Evolutionary conservation across 2,888 invertebrate species (phyloP).

Genomic region (Caenorhabditis imperialis): DNA sequence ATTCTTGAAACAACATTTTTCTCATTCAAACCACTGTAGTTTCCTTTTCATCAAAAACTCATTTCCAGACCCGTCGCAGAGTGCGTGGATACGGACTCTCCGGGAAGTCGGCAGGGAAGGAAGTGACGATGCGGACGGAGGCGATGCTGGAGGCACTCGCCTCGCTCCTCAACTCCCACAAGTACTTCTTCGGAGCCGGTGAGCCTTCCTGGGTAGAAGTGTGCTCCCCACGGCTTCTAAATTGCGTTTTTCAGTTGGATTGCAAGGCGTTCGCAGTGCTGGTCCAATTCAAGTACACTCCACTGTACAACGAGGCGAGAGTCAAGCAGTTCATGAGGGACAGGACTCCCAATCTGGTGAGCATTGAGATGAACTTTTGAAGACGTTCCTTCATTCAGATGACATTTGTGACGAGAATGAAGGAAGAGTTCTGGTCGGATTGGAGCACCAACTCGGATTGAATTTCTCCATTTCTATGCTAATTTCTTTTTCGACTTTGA

Average conservation of each 20-base stretch:
- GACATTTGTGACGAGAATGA: conserved; percentile 55
- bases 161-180: conserved; percentile 31
- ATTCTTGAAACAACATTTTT: too few relatives aligned
- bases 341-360: conserved; percentile 46
- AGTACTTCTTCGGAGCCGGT: conserved; percentile 48
- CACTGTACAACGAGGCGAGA: conserved; percentile 49
- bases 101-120: conserved; percentile 39
- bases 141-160: conserved; percentile 48
- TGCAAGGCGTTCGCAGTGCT: conserved; percentile 60
- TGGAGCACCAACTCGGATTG: conserved; percentile 52
- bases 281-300: conserved; percentile 59
- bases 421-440: conserved; percentile 59
- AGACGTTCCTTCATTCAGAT: conserved; percentile 31
- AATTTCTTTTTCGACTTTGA: background rate
- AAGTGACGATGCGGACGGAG: conserved; percentile 36
- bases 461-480: conserved; percentile 1
- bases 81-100: conserved; percentile 51
- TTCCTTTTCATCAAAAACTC: too few relatives aligned
- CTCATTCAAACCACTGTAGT: too few relatives aligned
- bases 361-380: background rate
- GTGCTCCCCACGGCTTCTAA: conserved; percentile 7
- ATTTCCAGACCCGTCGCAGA: conserved; percentile 32
- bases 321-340: conserved; percentile 54
- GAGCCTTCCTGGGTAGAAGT: conserved; percentile 47
- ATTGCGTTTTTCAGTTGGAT: conserved; percentile 45